phyloP scores from a whole-genome alignment of 35 echinoderm and acorn worm genomes.

The Amphiura filiformis region DNA sequence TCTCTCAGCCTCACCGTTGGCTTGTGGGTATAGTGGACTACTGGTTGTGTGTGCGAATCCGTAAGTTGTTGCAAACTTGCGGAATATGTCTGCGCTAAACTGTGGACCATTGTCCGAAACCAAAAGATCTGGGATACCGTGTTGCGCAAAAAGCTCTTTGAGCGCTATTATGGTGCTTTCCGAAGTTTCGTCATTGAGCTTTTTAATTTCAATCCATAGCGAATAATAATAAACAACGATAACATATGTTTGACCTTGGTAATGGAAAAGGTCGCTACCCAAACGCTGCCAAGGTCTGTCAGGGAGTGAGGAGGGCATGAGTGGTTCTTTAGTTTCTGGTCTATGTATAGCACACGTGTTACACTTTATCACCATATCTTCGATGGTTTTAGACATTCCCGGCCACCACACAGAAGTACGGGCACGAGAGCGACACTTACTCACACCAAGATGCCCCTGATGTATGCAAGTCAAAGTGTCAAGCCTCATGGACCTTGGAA shows the following conservation, averaged over 20 bases:
- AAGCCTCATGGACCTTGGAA: constrained; percentile 41
- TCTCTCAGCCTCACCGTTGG: too few species aligned
- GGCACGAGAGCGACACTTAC: constrained; percentile 17
- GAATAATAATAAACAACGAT: constrained; percentile 45
- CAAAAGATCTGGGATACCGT: neutral
- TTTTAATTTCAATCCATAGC: constrained; percentile 26
- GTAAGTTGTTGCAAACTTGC: too few species aligned
- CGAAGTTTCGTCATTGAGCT: neutral
- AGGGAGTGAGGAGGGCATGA: constrained; percentile 51
- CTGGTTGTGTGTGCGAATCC: too few species aligned
- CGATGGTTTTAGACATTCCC: constrained; percentile 38
- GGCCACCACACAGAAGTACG: constrained; percentile 44
- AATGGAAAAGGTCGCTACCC: constrained; percentile 42
- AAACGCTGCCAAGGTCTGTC: constrained; percentile 46
- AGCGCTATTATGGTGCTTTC: neutral
- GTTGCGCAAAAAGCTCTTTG: constrained; percentile 38
- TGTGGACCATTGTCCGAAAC: neutral
- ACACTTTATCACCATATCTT: constrained; percentile 45
- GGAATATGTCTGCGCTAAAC: neutral
- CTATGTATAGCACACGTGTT: constrained; percentile 25
- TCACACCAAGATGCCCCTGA: constrained; percentile 37
- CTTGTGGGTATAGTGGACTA: too few species aligned
- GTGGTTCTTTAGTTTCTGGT: constrained; percentile 26
- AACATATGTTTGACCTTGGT: constrained; percentile 15
- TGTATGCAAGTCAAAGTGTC: constrained; percentile 41